Evolutionary conservation across 2,888 invertebrate genomes (phyloP).

Genomic region (Tanytarsus gracilentus): DNA sequence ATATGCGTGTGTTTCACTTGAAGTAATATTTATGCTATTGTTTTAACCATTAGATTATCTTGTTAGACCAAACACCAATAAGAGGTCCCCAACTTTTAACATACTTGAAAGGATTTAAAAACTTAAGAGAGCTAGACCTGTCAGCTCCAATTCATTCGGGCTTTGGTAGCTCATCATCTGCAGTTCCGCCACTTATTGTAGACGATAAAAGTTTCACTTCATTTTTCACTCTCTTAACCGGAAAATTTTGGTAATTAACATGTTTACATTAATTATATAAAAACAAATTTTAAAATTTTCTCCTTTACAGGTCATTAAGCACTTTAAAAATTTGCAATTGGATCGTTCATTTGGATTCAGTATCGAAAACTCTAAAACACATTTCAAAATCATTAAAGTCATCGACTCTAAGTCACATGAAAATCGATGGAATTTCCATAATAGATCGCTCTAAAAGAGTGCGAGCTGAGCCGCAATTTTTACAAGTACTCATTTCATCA

Average conservation of each 20-base stretch:
- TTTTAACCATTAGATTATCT: conserved; percentile 37
- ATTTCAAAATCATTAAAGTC: conserved; percentile 36
- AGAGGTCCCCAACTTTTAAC: conserved; percentile 45
- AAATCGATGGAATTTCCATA: conserved; percentile 36
- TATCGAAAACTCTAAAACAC: conserved; percentile 35
- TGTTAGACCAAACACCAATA: conserved; percentile 44
- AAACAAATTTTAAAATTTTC: conserved; percentile 10
- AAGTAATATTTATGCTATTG: background rate
- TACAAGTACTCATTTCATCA: conserved; percentile 35
- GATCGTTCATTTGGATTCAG: conserved; percentile 37
- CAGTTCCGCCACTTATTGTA: conserved; percentile 41
- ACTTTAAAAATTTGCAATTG: conserved; percentile 38
- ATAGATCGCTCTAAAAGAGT: conserved; percentile 35
- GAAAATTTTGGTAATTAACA: conserved; percentile 40
- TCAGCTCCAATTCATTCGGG: conserved; percentile 44
- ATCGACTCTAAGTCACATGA: conserved; percentile 36
- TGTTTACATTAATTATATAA: background rate
- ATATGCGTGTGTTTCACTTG: background rate
- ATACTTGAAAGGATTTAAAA: conserved; percentile 45
- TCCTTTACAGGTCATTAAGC: conserved; percentile 34
- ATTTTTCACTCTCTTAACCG: conserved; percentile 44
- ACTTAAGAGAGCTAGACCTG: conserved; percentile 45
- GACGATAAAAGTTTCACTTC: conserved; percentile 45
- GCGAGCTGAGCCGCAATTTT: conserved; percentile 35
- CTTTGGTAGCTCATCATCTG: conserved; percentile 38